phyloP scores from a whole-genome alignment of 2,113 vertebrate species.

The Cyprinodon brontotheroides region DNA sequence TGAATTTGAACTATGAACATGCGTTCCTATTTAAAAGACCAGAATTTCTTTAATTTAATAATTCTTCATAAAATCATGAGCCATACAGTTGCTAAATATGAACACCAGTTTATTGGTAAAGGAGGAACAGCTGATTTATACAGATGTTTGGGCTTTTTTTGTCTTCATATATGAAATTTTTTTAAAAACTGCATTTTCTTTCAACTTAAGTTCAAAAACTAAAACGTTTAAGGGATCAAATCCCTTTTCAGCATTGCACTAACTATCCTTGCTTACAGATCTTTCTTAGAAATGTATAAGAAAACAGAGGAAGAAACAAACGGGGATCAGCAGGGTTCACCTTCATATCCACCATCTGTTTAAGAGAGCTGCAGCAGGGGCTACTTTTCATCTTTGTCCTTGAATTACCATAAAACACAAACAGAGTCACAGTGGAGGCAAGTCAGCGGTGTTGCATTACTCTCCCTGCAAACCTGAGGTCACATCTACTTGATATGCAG shows the following conservation, averaged over 20 bases:
- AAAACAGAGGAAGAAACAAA: neutral
- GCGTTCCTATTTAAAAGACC: neutral
- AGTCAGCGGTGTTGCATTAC: conserved; percentile 12
- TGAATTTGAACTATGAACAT: neutral
- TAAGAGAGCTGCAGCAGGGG: conserved; percentile 14
- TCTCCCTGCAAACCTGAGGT: conserved; percentile 27
- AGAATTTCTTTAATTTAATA: no score
- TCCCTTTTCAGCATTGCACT: no score
- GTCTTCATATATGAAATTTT: no score
- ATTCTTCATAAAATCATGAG: no score
- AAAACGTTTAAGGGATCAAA: no score
- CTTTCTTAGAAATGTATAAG: neutral
- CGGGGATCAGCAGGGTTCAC: conserved; percentile 40
- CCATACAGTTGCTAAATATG: no score
- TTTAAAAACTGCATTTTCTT: no score
- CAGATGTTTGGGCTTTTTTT: no score
- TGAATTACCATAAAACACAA: conserved; percentile 32
- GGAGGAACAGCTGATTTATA: no score
- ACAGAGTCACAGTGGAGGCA: conserved; percentile 1
- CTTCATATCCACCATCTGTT: conserved; percentile 51
- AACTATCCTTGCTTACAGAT: no score
- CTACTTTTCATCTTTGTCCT: conserved; percentile 45
- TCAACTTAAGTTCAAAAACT: no score
- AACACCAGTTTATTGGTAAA: neutral
- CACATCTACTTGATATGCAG: conserved; percentile 42